A percentile compares a stretch with the other conserved stretches of the same genome.
Evolutionary conservation across 92 coral and sea anemone species (phyloP).

Genomic region (Zoanthus solanderi): DNA sequence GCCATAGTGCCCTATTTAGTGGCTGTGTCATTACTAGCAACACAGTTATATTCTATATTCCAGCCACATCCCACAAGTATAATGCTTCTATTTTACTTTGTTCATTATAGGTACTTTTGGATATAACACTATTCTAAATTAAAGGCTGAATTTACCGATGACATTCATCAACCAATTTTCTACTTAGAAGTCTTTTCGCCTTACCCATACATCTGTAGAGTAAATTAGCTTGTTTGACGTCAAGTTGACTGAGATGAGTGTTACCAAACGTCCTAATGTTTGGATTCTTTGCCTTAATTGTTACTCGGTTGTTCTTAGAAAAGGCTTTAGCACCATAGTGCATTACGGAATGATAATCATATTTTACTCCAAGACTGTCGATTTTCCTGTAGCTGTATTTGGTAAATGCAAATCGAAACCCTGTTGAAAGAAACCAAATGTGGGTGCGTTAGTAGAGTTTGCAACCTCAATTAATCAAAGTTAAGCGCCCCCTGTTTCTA

Average conservation of each 20-base stretch:
- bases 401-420: constrained; percentile 76
- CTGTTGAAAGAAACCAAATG: constrained; percentile 41
- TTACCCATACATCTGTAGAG: constrained; percentile 87
- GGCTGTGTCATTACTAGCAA: too few relatives aligned
- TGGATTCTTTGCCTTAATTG: constrained; percentile 75
- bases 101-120: neutral
- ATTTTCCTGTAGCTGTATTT: constrained; percentile 67
- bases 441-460: neutral
- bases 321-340: constrained; percentile 83
- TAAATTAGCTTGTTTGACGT: constrained; percentile 86
- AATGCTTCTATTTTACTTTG: too few relatives aligned
- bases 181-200: neutral
- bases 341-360: constrained; percentile 92
- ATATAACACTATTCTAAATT: neutral
- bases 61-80: too few relatives aligned
- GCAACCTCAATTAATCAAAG: too few relatives aligned
- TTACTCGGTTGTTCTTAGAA: constrained; percentile 71
- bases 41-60: too few relatives aligned
- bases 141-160: neutral
- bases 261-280: constrained; percentile 80
- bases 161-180: neutral
- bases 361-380: constrained; percentile 82
- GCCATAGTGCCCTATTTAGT: too few relatives aligned
- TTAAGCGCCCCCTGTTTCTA: neutral
- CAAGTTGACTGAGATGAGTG: constrained; percentile 77